These are phyloP conservation scores for Ornithoptera alexandrae DNA, from an alignment of 2,888 invertebrate species.

Conservation along the genomic window DNA sequence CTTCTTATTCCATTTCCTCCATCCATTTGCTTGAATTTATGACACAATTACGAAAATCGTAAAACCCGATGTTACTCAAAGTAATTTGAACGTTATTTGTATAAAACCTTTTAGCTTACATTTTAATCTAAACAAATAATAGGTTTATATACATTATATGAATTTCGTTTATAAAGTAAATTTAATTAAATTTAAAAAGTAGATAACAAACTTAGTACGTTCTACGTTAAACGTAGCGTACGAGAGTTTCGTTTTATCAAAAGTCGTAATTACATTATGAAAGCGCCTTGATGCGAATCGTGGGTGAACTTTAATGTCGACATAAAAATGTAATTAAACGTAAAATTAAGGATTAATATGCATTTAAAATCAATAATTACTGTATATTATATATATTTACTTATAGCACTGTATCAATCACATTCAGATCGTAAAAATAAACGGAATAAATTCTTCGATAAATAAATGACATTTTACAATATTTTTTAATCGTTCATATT, in stretches of 20 bases:
- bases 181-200: constrained; percentile 25
- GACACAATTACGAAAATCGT: constrained; percentile 20
- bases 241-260: constrained; percentile 29
- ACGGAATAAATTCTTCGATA: background rate
- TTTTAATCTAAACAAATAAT: constrained; percentile 14
- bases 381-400: background rate
- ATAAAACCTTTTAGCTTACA: constrained; percentile 7
- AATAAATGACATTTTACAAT: too few species aligned
- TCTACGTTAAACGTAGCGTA: constrained; percentile 27
- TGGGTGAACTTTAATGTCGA: constrained; percentile 27
- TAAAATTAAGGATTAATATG: constrained; percentile 14
- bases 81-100: constrained; percentile 8
- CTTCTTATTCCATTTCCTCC: constrained; percentile 15
- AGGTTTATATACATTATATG: constrained; percentile 1
- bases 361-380: constrained; percentile 18
- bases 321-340: constrained; percentile 25
- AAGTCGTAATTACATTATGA: constrained; percentile 30
- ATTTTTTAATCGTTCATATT: too few species aligned
- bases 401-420: background rate
- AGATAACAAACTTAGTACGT: constrained; percentile 25
- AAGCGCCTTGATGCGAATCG: constrained; percentile 29
- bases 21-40: constrained; percentile 23
- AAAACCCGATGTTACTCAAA: constrained; percentile 6
- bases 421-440: background rate
- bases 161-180: constrained; percentile 19